Evolutionary conservation across 2,797 vertebrate genomes (phyloP).

Genomic region (Remorina albescens): DNA sequence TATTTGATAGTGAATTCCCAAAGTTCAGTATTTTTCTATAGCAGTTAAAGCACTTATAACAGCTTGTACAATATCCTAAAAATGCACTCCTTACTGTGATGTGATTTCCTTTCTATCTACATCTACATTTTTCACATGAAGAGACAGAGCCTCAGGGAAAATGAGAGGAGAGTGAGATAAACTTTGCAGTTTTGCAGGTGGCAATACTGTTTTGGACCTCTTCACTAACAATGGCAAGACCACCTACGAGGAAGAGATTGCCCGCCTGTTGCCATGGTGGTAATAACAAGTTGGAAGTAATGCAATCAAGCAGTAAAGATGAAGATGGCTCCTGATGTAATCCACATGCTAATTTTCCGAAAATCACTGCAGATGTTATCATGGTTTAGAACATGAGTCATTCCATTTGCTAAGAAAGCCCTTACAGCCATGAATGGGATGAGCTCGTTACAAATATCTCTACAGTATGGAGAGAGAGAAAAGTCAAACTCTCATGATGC

Average conservation of each 20-base stretch:
- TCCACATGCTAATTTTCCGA: slow-evolving; percentile 64
- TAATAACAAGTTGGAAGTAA: slow-evolving; percentile 77
- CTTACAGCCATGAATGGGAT: slow-evolving; percentile 25
- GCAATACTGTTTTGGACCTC: slow-evolving; percentile 63
- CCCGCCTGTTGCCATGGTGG: slow-evolving; percentile 76
- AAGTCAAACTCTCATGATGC: slow-evolving; percentile 5
- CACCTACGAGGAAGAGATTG: slow-evolving; percentile 66
- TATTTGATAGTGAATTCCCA: background rate
- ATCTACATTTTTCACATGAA: slow-evolving; percentile 8
- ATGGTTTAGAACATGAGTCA: slow-evolving; percentile 58
- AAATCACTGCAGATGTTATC: slow-evolving; percentile 72
- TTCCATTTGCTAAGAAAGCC: slow-evolving; percentile 40
- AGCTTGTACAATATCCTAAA: background rate
- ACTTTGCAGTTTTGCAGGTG: slow-evolving; percentile 67
- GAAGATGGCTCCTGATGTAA: slow-evolving; percentile 72
- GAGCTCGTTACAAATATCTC: slow-evolving; percentile 28
- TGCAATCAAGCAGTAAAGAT: slow-evolving; percentile 71
- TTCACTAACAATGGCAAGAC: slow-evolving; percentile 71
- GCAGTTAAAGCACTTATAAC: background rate
- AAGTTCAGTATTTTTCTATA: background rate
- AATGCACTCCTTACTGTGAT: slow-evolving; percentile 1
- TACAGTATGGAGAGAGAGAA: slow-evolving; percentile 7
- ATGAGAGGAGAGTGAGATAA: slow-evolving; percentile 23
- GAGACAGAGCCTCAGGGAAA: slow-evolving; percentile 5
- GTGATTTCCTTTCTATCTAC: background rate